phyloP scores from a whole-genome alignment of 2,797 vertebrate genomes.

The Lophura swinhoii region DNA sequence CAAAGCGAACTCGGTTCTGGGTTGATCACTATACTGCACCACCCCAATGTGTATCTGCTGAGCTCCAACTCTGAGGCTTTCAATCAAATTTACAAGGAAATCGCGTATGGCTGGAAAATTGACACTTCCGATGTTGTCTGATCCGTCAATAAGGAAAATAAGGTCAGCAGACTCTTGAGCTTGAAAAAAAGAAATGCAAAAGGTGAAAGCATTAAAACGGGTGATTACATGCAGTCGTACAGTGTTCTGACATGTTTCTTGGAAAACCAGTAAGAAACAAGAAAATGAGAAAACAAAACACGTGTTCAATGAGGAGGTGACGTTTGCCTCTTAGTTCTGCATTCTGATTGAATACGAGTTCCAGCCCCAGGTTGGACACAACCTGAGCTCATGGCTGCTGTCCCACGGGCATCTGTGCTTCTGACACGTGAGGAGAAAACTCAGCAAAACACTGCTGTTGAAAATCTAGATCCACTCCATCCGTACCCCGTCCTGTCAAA shows the following conservation, averaged over 20 bases:
- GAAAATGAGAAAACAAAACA: slow-evolving; percentile 81
- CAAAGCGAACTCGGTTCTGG: slow-evolving; percentile 90
- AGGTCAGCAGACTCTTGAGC: slow-evolving; percentile 96
- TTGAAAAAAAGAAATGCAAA: slow-evolving; percentile 87
- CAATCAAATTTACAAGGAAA: slow-evolving; percentile 94
- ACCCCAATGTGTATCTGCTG: slow-evolving; percentile 91
- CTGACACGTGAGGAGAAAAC: neutral
- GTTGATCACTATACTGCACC: slow-evolving; percentile 87
- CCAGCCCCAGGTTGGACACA: neutral
- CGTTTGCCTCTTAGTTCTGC: slow-evolving; percentile 87
- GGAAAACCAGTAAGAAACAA: slow-evolving; percentile 88
- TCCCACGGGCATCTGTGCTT: neutral
- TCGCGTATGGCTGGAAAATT: slow-evolving; percentile 91
- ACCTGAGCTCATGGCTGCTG: neutral
- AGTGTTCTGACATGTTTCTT: slow-evolving; percentile 84
- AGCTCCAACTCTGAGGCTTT: slow-evolving; percentile 88
- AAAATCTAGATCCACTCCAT: neutral
- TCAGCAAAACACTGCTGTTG: neutral
- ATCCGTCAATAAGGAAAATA: slow-evolving; percentile 99
- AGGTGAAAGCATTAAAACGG: slow-evolving; percentile 92
- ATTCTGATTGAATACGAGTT: slow-evolving; percentile 92
- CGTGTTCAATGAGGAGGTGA: slow-evolving; percentile 75
- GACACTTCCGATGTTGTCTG: slow-evolving; percentile 93
- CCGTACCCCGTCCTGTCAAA: neutral
- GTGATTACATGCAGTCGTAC: slow-evolving; percentile 84